Conservation (phyloP, 1,140 invertebrate species). For the Diabrotica undecimpunctata region DNA sequence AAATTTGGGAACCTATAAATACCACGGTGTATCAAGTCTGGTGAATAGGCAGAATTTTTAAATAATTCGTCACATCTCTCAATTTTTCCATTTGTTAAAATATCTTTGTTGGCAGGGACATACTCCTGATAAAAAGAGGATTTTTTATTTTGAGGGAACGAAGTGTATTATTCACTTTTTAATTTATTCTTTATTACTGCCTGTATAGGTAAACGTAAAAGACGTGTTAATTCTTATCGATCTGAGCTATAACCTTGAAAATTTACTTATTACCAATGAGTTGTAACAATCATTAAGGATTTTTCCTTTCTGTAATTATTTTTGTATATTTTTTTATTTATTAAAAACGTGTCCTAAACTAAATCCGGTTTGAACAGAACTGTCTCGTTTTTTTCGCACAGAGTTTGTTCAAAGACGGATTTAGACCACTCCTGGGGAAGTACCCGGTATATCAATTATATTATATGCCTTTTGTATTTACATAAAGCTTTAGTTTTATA, state of each 20-base stretch:
- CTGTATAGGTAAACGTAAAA: no score
- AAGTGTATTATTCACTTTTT: no score
- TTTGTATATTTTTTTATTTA: conserved; percentile 18
- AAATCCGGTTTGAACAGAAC: neutral
- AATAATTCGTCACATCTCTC: no score
- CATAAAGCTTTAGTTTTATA: conserved; percentile 42
- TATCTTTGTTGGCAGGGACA: no score
- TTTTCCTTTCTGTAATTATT: conserved; percentile 12
- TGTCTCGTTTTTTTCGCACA: neutral
- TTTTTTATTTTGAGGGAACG: no score
- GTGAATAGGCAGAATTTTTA: no score
- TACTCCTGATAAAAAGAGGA: no score
- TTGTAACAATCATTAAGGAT: neutral
- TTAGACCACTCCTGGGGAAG: neutral
- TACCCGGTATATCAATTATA: conserved; percentile 29
- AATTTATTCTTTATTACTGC: no score
- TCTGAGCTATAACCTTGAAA: neutral
- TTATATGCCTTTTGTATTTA: conserved; percentile 38
- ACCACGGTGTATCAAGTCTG: no score
- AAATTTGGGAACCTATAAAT: no score
- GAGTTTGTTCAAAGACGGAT: neutral
- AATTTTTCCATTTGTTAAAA: no score
- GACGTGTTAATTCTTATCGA: no score
- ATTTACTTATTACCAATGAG: neutral
- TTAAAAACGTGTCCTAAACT: conserved; percentile 7